A percentile compares a stretch with the other conserved stretches of the same genome.
phyloP scores from a whole-genome alignment of 2,113 vertebrate genomes.

The Eonycteris spelaea region DNA sequence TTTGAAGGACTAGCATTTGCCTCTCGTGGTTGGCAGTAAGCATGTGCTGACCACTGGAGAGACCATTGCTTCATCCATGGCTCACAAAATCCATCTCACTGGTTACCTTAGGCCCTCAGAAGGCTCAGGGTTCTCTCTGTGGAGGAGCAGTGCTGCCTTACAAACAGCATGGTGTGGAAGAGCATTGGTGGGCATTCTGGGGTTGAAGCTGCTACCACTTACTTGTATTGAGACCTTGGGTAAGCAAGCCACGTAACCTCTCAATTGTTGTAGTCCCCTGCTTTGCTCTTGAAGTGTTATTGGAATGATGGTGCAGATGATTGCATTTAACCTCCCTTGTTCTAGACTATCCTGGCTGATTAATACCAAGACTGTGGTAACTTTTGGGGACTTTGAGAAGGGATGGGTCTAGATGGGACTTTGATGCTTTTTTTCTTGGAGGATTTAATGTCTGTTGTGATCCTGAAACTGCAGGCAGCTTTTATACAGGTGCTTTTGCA shows the following conservation, averaged over 20 bases:
- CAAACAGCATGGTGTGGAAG: not conserved
- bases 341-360: not conserved
- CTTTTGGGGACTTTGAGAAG: not conserved
- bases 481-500: not conserved
- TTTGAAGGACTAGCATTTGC: not conserved
- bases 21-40: not conserved
- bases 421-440: not conserved
- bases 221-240: not conserved
- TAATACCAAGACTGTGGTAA: not conserved
- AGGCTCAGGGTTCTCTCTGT: not conserved
- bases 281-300: not conserved
- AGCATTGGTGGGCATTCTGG: not conserved
- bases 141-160: not conserved
- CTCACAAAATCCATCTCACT: not conserved
- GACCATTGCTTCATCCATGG: not conserved
- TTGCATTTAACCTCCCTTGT: not conserved
- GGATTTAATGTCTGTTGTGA: not conserved
- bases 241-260: not conserved
- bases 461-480: not conserved
- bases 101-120: not conserved
- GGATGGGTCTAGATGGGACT: not conserved
- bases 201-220: not conserved
- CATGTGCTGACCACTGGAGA: not conserved
- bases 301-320: not conserved
- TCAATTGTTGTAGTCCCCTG: not conserved